phyloP scores from a whole-genome alignment of 1,140 invertebrate genomes.

The Phocides pigmalion region DNA sequence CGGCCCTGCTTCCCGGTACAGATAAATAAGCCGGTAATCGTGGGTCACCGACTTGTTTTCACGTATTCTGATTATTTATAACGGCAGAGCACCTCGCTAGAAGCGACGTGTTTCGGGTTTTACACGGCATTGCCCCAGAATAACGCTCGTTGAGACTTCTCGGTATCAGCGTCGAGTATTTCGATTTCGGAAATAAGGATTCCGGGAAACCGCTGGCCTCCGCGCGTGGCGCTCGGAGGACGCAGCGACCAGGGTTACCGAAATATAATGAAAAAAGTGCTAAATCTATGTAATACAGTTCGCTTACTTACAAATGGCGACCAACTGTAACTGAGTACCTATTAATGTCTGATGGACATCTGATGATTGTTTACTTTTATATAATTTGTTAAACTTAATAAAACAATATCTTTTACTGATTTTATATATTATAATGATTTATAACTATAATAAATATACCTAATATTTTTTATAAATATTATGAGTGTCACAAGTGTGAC shows the following conservation, averaged over 20 bases:
- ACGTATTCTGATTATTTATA: slow-evolving; percentile 73
- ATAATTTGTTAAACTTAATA: too few relatives aligned
- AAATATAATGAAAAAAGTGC: not conserved
- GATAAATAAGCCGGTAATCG: slow-evolving; percentile 50
- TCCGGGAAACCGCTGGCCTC: slow-evolving; percentile 75
- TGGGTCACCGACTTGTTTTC: slow-evolving; percentile 68
- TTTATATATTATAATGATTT: too few relatives aligned
- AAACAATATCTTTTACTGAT: too few relatives aligned
- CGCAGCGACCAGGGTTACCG: slow-evolving; percentile 31
- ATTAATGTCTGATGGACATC: too few relatives aligned
- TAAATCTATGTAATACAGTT: too few relatives aligned
- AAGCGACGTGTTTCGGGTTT: slow-evolving; percentile 73
- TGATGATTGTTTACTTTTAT: too few relatives aligned
- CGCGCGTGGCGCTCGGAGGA: slow-evolving; percentile 52
- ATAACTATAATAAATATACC: too few relatives aligned
- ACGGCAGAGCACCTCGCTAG: slow-evolving; percentile 67
- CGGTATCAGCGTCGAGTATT: slow-evolving; percentile 72
- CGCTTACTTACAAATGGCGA: too few relatives aligned
- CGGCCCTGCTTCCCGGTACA: slow-evolving; percentile 36
- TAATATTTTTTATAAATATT: too few relatives aligned
- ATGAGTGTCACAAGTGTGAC: too few relatives aligned
- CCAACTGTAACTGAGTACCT: too few relatives aligned
- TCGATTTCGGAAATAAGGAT: slow-evolving; percentile 81
- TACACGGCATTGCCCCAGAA: slow-evolving; percentile 75
- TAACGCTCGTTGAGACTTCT: slow-evolving; percentile 72